A percentile compares a stretch with the other conserved stretches of the same genome.
phyloP scores from a whole-genome alignment of 2,888 invertebrate genomes.

The Papilio elwesi region DNA sequence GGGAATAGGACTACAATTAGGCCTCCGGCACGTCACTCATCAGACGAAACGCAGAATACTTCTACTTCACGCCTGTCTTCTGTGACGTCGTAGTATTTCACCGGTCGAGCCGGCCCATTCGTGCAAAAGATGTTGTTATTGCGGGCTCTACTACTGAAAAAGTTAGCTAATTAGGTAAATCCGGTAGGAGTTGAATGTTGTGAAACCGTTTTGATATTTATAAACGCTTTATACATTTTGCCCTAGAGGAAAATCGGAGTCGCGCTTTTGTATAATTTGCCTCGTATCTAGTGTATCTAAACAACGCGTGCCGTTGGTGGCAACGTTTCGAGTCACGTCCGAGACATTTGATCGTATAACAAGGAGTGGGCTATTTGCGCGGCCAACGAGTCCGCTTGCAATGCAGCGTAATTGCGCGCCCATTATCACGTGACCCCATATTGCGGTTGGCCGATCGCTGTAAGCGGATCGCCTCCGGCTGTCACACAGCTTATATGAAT shows the following conservation, averaged over 20 bases:
- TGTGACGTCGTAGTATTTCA: too few species aligned
- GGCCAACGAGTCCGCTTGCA: slow-evolving; percentile 60
- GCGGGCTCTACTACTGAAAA: too few species aligned
- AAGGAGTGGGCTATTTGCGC: slow-evolving; percentile 70
- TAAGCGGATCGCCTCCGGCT: slow-evolving; percentile 54
- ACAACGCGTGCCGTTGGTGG: slow-evolving; percentile 73
- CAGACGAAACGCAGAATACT: too few species aligned
- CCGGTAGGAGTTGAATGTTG: slow-evolving; percentile 22
- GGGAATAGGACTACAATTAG: too few species aligned
- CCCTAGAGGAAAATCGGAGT: slow-evolving; percentile 53
- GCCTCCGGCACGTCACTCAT: too few species aligned
- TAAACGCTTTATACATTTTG: slow-evolving; percentile 35
- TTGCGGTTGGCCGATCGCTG: slow-evolving; percentile 67
- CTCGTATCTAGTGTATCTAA: slow-evolving; percentile 62
- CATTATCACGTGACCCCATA: slow-evolving; percentile 82
- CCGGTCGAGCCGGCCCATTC: too few species aligned
- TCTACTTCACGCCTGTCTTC: too few species aligned
- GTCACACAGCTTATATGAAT: slow-evolving; percentile 34
- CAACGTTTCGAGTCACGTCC: slow-evolving; percentile 72
- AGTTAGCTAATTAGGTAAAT: background rate
- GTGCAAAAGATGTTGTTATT: too few species aligned
- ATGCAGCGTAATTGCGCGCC: slow-evolving; percentile 77
- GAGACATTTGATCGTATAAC: slow-evolving; percentile 80
- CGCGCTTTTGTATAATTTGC: slow-evolving; percentile 72
- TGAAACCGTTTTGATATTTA: slow-evolving; percentile 32